Evolutionary conservation across 2,888 invertebrate species (phyloP).

Genomic region (Nemotelus nigrinus): DNA sequence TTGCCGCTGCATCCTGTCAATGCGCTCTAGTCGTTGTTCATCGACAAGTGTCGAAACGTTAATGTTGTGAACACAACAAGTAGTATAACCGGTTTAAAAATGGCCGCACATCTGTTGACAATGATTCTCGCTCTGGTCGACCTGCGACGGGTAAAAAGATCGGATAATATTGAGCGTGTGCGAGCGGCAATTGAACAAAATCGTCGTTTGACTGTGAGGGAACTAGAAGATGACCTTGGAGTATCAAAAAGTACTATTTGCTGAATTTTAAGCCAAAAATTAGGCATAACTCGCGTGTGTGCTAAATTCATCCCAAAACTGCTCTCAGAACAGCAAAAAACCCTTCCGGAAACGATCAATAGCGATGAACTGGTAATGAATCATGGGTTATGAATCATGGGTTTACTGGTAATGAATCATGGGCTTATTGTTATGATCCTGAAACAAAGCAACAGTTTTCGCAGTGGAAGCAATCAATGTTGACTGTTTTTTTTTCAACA

Average conservation of each 20-base stretch:
- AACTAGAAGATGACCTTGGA: not conserved
- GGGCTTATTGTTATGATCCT: too few species aligned
- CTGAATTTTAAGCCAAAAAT: not conserved
- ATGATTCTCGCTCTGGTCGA: not conserved
- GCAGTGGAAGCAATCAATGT: not conserved
- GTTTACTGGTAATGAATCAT: too few species aligned
- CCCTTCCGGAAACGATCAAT: not conserved
- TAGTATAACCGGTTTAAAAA: too few species aligned
- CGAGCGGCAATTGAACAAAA: not conserved
- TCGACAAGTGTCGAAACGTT: too few species aligned
- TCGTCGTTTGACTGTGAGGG: not conserved
- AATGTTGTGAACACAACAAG: too few species aligned
- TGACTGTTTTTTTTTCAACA: not conserved
- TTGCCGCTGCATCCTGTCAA: too few species aligned
- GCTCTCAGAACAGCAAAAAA: not conserved
- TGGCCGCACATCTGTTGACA: too few species aligned
- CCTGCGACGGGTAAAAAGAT: not conserved
- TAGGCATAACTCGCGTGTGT: not conserved
- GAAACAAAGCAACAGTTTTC: not conserved
- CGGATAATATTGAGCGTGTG: not conserved
- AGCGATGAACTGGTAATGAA: not conserved
- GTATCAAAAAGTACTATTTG: not conserved
- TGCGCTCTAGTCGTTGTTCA: too few species aligned
- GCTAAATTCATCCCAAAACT: not conserved
- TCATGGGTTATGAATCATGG: not conserved